These are phyloP conservation scores for Drosophila siamana DNA, from an alignment of 2,888 invertebrate genomes.

Conservation along the genomic window DNA sequence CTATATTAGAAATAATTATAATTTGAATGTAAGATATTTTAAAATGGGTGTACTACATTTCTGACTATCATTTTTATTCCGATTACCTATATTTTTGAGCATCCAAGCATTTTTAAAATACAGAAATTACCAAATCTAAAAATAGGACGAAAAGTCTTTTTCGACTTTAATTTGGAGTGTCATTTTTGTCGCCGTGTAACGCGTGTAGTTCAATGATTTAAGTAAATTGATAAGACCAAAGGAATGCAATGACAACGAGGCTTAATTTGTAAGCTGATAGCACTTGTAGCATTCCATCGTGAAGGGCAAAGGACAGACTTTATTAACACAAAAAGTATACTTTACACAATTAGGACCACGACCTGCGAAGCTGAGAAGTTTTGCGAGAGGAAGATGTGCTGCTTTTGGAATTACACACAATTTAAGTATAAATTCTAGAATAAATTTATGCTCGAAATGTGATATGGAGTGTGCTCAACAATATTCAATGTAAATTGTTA, in stretches of 20 bases:
- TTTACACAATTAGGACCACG: conserved; percentile 44
- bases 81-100: no score
- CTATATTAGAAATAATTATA: no score
- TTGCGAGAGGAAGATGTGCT: neutral
- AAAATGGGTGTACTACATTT: no score
- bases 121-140: no score
- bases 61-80: no score
- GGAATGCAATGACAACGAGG: conserved; percentile 7
- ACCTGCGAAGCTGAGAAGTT: neutral
- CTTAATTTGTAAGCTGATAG: conserved; percentile 47
- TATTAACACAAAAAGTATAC: conserved; percentile 41
- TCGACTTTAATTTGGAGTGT: neutral
- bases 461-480: conserved; percentile 8
- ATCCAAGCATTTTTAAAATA: no score
- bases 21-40: no score
- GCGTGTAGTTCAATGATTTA: neutral
- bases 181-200: neutral
- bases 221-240: conserved; percentile 1
- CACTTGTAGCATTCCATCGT: conserved; percentile 9
- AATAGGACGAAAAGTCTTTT: no score
- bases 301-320: conserved; percentile 18
- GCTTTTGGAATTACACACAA: neutral
- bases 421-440: neutral
- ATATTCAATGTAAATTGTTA: conserved; percentile 18
- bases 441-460: conserved; percentile 7